These are phyloP conservation scores for Andrena cerasifolii DNA, from an alignment of 1,140 invertebrate species.

Conservation along the genomic window DNA sequence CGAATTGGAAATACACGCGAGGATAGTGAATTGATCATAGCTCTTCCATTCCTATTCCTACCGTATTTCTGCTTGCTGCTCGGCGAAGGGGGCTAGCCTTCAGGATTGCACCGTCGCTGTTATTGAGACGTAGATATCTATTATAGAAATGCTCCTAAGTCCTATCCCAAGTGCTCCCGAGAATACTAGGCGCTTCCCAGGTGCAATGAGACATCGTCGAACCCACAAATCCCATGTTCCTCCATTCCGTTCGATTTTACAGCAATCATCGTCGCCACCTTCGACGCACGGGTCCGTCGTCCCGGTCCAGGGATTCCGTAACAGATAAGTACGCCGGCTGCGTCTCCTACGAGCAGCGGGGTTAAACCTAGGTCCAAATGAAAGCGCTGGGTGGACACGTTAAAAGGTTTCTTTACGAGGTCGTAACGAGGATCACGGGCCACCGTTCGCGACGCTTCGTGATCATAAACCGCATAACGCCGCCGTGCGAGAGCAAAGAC, in stretches of 20 bases:
- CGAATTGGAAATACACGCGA: neutral
- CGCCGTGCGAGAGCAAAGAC: conserved; percentile 39
- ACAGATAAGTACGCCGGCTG: conserved; percentile 5
- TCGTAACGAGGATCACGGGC: conserved; percentile 70
- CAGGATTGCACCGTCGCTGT: no score
- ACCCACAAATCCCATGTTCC: no score
- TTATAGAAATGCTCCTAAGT: no score
- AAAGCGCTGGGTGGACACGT: conserved; percentile 57
- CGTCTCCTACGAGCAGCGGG: neutral
- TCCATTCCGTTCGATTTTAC: no score
- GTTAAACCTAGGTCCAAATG: neutral
- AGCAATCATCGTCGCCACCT: neutral
- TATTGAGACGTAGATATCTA: no score
- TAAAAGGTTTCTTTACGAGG: conserved; percentile 75
- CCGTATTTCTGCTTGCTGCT: no score
- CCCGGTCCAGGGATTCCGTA: neutral
- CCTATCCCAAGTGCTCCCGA: no score
- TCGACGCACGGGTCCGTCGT: neutral
- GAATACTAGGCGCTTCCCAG: no score
- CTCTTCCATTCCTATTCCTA: no score
- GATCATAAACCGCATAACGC: conserved; percentile 71
- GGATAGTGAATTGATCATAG: no score
- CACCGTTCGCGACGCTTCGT: conserved; percentile 50
- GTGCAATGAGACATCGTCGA: no score
- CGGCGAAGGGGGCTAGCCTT: no score